Evolutionary conservation across 2,113 vertebrate genomes (phyloP).

Genomic region (Pelecanoides urinatrix): DNA sequence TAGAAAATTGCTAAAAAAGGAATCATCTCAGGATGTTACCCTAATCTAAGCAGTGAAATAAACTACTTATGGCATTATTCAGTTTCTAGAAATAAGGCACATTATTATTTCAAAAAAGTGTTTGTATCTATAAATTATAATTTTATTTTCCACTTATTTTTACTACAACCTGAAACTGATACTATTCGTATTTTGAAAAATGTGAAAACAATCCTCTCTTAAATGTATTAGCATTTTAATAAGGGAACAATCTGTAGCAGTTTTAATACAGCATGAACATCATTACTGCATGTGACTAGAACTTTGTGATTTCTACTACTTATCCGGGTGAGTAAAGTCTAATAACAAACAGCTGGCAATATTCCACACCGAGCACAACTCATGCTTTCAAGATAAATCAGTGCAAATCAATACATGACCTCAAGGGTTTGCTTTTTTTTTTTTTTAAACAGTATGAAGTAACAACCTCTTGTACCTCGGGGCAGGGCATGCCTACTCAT

Average conservation of each 20-base stretch:
- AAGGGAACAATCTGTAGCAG: not conserved
- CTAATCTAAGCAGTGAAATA: not conserved
- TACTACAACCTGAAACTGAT: not conserved
- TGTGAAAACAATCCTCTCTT: not conserved
- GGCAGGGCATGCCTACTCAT: constrained; percentile 8
- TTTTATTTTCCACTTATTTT: not conserved
- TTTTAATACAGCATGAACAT: not conserved
- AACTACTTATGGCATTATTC: not conserved
- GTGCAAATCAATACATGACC: not conserved
- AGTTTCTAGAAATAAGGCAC: not conserved
- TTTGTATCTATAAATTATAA: not conserved
- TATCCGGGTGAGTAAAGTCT: not conserved
- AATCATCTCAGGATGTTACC: not conserved
- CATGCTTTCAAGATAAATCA: not conserved
- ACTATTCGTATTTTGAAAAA: not conserved
- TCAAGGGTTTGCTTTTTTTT: not conserved
- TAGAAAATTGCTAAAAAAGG: not conserved
- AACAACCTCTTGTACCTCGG: not conserved
- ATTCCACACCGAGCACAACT: not conserved
- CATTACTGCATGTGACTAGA: not conserved
- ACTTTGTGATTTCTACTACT: not conserved
- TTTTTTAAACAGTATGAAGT: not conserved
- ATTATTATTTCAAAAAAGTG: not conserved
- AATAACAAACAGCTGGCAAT: not conserved
- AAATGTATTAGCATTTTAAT: not conserved